phyloP scores from a whole-genome alignment of 2,888 invertebrate genomes.

The Notocelia uddmanniana region DNA sequence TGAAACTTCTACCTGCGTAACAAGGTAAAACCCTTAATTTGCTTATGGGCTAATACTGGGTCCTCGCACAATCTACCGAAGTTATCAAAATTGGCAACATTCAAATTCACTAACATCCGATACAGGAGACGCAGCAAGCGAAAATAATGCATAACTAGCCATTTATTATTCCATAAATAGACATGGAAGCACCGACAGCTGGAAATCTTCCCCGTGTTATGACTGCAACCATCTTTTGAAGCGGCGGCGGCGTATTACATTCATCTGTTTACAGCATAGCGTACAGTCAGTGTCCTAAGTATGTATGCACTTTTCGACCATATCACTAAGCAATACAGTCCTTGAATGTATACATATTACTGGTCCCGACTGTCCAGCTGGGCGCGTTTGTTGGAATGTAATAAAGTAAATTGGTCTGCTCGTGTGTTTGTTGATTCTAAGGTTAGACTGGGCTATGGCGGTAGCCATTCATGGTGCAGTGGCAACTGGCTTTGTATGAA shows the following conservation, averaged over 20 bases:
- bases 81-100: too few species aligned
- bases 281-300: too few species aligned
- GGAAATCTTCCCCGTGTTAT: conserved; percentile 4
- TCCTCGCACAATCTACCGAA: too few species aligned
- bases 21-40: too few species aligned
- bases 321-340: background rate
- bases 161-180: background rate
- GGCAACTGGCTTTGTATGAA: background rate
- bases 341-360: too few species aligned
- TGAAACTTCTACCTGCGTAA: too few species aligned
- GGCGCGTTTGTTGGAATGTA: background rate
- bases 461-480: background rate
- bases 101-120: too few species aligned
- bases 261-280: conserved; percentile 10
- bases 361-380: background rate
- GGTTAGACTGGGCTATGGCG: background rate
- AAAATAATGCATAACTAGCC: too few species aligned
- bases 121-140: too few species aligned
- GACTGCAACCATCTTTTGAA: conserved; percentile 14
- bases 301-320: background rate
- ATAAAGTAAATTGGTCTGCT: conserved; percentile 12
- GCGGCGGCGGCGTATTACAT: conserved; percentile 9
- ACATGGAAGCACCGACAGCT: background rate
- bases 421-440: background rate
- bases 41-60: too few species aligned